Conservation (phyloP, 2,113 vertebrate species). For the Tonatia bakeri region DNA sequence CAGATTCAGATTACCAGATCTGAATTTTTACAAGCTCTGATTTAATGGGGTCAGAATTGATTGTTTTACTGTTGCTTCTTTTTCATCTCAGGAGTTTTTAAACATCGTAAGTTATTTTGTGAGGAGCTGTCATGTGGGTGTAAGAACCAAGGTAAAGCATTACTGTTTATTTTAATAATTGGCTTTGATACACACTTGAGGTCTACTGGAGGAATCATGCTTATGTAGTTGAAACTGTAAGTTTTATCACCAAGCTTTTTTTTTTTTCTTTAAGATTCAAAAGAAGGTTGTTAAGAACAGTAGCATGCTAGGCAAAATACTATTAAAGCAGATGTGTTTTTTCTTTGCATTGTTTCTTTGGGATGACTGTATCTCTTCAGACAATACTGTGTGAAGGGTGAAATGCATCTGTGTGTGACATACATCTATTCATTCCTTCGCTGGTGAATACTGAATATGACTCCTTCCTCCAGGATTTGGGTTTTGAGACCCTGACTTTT, state of each 20-base stretch:
- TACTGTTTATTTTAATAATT: constrained; percentile 42
- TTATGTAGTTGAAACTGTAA: not conserved
- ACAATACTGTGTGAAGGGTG: not conserved
- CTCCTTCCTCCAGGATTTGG: not conserved
- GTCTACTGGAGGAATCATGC: not conserved
- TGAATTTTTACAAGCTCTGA: not conserved
- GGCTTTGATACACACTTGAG: not conserved
- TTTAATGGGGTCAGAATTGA: constrained; percentile 31
- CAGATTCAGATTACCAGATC: not conserved
- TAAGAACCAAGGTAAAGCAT: constrained; percentile 26
- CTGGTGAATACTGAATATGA: not conserved
- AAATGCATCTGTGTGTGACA: accelerated
- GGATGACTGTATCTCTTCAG: not conserved
- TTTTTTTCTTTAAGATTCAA: not conserved
- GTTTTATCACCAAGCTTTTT: not conserved
- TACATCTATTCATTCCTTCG: not conserved
- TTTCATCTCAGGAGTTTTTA: constrained; percentile 20
- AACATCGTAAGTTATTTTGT: not conserved
- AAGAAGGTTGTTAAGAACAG: not conserved
- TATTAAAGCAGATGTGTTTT: not conserved
- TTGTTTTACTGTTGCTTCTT: not conserved
- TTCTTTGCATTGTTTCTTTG: not conserved
- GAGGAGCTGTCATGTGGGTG: not conserved
- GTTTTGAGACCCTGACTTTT: not conserved
- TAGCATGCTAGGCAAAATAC: not conserved